Evolutionary conservation across 2,888 invertebrate genomes (phyloP).

Genomic region (Drosophila nr. medialis): DNA sequence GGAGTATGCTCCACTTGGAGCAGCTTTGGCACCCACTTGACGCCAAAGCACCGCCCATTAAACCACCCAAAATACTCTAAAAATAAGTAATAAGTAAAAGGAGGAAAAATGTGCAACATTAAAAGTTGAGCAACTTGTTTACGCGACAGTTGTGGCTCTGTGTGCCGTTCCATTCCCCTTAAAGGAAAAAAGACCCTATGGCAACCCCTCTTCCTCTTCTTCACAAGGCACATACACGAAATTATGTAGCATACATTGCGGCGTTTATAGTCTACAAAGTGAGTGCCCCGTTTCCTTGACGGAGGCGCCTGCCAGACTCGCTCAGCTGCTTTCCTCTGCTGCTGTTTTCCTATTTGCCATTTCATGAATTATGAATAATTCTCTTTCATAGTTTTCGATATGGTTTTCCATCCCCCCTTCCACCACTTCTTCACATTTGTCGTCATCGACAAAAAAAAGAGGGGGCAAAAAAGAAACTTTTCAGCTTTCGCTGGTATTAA

Average conservation of each 20-base stretch:
- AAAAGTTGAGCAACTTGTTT: slow-evolving; percentile 69
- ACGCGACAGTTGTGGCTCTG: slow-evolving; percentile 56
- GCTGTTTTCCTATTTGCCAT: slow-evolving; percentile 30
- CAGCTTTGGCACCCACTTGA: slow-evolving; percentile 43
- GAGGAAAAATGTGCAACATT: slow-evolving; percentile 64
- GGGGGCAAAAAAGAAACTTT: slow-evolving; percentile 26
- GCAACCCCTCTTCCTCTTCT: no score
- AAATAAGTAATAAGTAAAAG: slow-evolving; percentile 10
- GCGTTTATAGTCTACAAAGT: slow-evolving; percentile 35
- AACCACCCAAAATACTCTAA: slow-evolving; percentile 15
- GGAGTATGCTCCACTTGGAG: slow-evolving; percentile 26
- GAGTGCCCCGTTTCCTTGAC: slow-evolving; percentile 6
- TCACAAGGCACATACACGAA: slow-evolving; percentile 11
- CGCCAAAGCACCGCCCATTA: slow-evolving; percentile 1
- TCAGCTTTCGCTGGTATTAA: slow-evolving; percentile 42
- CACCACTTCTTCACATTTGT: slow-evolving; percentile 8
- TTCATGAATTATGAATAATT: slow-evolving; percentile 64
- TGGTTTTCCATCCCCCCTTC: slow-evolving; percentile 11
- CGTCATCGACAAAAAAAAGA: slow-evolving; percentile 33
- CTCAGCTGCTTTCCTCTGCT: slow-evolving; percentile 18
- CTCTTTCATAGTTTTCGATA: slow-evolving; percentile 53
- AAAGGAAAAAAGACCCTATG: slow-evolving; percentile 12
- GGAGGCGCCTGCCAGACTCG: slow-evolving; percentile 54
- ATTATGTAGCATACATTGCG: slow-evolving; percentile 47
- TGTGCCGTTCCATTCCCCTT: slow-evolving; percentile 35